Evolutionary conservation across 2,888 invertebrate genomes (phyloP).

Genomic region (Antheraea yamamai): DNA sequence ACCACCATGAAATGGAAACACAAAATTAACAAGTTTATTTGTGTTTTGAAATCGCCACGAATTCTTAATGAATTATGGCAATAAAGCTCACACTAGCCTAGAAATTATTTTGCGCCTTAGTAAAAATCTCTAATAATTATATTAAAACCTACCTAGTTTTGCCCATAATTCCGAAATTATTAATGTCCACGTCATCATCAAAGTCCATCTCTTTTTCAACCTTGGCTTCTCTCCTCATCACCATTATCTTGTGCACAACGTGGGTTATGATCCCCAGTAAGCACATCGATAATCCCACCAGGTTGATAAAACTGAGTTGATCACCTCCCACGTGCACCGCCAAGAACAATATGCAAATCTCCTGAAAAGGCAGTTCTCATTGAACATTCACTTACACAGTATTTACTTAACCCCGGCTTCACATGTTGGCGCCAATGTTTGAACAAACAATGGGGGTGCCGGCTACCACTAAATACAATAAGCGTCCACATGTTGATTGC

Average conservation of each 20-base stretch:
- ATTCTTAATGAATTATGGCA: too few relatives aligned
- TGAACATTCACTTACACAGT: neutral
- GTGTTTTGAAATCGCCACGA: too few relatives aligned
- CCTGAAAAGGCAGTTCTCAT: constrained; percentile 81
- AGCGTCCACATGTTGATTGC: too few relatives aligned
- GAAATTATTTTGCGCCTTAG: too few relatives aligned
- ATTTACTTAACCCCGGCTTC: too few relatives aligned
- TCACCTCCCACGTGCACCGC: constrained; percentile 95
- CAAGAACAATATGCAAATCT: constrained; percentile 94
- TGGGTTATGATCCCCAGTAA: constrained; percentile 94
- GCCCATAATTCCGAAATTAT: constrained; percentile 48
- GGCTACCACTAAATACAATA: too few relatives aligned
- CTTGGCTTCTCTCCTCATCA: constrained; percentile 43
- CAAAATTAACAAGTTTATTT: too few relatives aligned
- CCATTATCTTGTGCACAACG: constrained; percentile 86
- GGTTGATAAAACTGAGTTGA: constrained; percentile 90
- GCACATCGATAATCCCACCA: constrained; percentile 92
- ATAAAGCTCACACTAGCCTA: too few relatives aligned
- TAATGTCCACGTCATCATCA: constrained; percentile 51
- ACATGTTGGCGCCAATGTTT: too few relatives aligned
- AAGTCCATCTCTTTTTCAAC: constrained; percentile 50
- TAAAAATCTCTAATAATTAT: too few relatives aligned
- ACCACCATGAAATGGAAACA: too few relatives aligned
- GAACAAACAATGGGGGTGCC: too few relatives aligned
- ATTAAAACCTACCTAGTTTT: constrained; percentile 26